A percentile compares a stretch with the other conserved stretches of the same genome.
Conservation (phyloP, 2,113 vertebrate species). For the Gymnarchus niloticus region DNA sequence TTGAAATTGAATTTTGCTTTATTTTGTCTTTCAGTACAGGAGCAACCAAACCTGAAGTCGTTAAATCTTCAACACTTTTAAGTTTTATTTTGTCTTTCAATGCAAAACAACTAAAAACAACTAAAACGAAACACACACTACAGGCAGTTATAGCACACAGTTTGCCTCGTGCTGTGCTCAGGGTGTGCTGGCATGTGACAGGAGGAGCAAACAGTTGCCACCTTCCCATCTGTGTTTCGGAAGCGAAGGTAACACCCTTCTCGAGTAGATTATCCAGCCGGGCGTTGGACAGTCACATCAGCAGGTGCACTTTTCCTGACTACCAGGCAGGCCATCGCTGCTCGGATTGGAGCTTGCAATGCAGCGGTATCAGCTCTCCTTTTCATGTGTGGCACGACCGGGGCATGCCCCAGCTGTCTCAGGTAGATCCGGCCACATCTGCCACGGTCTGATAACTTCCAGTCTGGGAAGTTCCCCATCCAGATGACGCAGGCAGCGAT, state of each 20-base stretch:
- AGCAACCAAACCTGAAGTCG: not conserved
- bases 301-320: not conserved
- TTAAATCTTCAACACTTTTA: not conserved
- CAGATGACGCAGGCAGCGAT: conserved; percentile 12
- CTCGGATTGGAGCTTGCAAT: not conserved
- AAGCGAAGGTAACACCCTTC: not conserved
- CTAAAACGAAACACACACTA: not conserved
- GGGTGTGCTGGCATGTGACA: not conserved
- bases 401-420: conserved; percentile 13
- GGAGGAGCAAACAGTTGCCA: not conserved
- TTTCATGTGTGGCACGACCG: conserved; percentile 11
- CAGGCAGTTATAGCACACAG: not conserved
- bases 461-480: not conserved
- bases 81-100: not conserved
- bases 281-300: not conserved
- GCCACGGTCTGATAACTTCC: not conserved
- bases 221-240: not conserved
- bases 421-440: not conserved
- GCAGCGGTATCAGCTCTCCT: not conserved
- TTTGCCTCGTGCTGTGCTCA: not conserved
- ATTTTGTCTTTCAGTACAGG: not conserved
- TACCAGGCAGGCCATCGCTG: not conserved
- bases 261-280: not conserved
- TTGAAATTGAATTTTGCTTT: not conserved
- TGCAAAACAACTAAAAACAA: not conserved